Conservation (phyloP, 2,113 vertebrate genomes). For the Notiomystis cincta region DNA sequence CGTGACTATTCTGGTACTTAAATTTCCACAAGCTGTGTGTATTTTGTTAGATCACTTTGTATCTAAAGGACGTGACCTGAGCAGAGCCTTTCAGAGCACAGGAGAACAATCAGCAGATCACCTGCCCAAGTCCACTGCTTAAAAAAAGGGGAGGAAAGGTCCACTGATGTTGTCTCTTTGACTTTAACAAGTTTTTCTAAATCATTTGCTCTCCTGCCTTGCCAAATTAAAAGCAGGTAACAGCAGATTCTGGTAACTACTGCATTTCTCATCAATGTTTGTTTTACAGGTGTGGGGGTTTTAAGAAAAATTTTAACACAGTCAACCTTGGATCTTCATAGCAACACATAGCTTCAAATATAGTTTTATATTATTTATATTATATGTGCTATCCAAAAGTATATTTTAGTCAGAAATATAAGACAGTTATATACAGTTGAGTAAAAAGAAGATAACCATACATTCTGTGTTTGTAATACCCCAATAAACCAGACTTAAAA, state of each 20-base stretch:
- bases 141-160: not conserved
- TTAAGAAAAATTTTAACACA: not conserved
- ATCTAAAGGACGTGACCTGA: not conserved
- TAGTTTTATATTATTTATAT: not conserved
- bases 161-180: not conserved
- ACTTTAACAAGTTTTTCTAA: not conserved
- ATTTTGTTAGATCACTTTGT: not conserved
- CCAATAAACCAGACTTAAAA: not conserved
- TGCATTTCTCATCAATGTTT: not conserved
- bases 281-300: not conserved
- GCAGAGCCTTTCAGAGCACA: not conserved
- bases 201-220: not conserved
- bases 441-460: not conserved
- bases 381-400: not conserved
- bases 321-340: not conserved
- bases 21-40: not conserved
- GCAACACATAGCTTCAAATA: not conserved
- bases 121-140: not conserved
- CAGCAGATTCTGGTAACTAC: not conserved
- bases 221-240: not conserved
- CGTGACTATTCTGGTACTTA: not conserved
- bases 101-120: not conserved
- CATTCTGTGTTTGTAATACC: not conserved
- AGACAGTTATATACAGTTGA: not conserved
- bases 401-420: not conserved